phyloP scores from a whole-genome alignment of 2,797 vertebrate species.

The Heteromormyrus szaboi region DNA sequence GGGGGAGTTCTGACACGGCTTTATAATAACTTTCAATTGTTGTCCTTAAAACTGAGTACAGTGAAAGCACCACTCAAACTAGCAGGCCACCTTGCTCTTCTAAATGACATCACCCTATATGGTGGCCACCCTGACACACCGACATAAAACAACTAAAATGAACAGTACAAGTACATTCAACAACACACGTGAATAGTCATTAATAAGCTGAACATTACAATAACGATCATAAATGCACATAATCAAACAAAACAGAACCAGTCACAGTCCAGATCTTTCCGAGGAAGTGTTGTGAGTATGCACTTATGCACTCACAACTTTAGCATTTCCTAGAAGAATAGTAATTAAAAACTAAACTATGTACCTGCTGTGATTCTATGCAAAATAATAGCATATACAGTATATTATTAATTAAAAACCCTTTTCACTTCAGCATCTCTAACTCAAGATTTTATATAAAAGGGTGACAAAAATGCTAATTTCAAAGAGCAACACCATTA shows the following conservation, averaged over 20 bases:
- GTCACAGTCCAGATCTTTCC: not conserved
- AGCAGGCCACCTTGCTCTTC: not conserved
- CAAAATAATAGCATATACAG: not conserved
- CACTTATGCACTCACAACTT: not conserved
- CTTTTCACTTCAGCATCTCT: not conserved
- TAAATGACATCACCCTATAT: not conserved
- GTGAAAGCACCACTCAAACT: not conserved
- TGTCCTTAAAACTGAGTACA: not conserved
- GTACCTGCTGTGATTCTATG: not conserved
- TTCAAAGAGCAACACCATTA: not conserved
- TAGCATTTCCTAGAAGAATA: not conserved
- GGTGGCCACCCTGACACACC: not conserved
- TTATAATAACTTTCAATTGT: not conserved
- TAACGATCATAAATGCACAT: not conserved
- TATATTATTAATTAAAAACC: not conserved
- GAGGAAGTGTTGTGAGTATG: not conserved
- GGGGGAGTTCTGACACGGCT: not conserved
- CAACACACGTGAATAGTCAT: not conserved
- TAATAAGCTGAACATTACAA: not conserved
- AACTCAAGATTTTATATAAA: not conserved
- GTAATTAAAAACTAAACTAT: not conserved
- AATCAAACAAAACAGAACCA: not conserved
- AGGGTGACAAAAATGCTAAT: not conserved
- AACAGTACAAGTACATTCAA: not conserved
- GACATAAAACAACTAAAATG: not conserved